phyloP scores from a whole-genome alignment of 2,113 vertebrate genomes.

The Hydropotes inermis region DNA sequence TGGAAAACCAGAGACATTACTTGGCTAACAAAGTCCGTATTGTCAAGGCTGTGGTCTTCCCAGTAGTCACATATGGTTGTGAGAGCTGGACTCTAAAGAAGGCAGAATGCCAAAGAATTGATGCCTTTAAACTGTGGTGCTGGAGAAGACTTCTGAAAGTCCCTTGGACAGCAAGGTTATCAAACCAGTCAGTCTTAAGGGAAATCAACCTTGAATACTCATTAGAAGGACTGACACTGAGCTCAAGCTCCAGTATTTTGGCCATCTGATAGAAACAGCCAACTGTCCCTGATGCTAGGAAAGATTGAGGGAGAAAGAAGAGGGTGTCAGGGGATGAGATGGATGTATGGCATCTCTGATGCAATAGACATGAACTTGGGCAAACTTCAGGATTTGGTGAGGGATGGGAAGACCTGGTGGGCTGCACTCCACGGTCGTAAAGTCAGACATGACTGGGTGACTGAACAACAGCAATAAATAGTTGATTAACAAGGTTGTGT shows the following conservation, averaged over 20 bases:
- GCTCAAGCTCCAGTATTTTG: not conserved
- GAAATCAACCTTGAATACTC: not conserved
- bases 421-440: not conserved
- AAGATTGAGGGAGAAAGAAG: not conserved
- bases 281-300: not conserved
- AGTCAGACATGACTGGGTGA: not conserved
- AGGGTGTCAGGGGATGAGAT: not conserved
- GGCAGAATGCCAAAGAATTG: not conserved
- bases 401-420: not conserved
- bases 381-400: not conserved
- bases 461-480: not conserved
- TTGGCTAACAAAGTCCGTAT: too few species aligned
- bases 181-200: not conserved
- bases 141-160: not conserved
- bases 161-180: not conserved
- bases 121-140: not conserved
- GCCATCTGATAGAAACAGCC: not conserved
- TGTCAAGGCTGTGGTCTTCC: not conserved
- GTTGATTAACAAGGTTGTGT: not conserved
- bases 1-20: not conserved
- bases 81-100: not conserved
- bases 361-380: not conserved
- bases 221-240: fast-evolving
- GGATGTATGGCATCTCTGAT: not conserved
- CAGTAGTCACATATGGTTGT: not conserved